phyloP scores from a whole-genome alignment of 2,797 vertebrate species.

The Darevskia nairensis region DNA sequence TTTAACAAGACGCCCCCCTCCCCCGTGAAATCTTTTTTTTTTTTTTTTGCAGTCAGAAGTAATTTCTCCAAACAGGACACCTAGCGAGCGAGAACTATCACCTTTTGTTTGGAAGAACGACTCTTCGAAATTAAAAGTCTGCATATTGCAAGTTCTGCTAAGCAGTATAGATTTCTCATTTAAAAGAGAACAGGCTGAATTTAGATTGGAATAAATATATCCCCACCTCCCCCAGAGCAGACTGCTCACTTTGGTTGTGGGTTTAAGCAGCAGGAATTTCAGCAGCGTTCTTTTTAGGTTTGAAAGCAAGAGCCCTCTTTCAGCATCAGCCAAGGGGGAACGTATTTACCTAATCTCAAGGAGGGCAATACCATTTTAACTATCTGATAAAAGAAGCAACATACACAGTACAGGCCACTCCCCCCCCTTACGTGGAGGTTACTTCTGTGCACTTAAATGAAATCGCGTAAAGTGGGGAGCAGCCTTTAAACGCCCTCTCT shows the following conservation, averaged over 20 bases:
- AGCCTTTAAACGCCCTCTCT: no score
- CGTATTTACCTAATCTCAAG: neutral
- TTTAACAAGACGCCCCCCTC: no score
- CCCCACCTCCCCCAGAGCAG: neutral
- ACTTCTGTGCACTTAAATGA: no score
- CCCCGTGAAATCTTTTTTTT: no score
- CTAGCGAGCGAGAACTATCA: neutral
- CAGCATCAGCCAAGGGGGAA: neutral
- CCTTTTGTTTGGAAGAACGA: neutral
- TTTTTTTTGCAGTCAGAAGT: neutral
- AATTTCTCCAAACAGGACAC: neutral
- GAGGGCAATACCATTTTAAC: neutral
- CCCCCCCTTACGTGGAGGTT: no score
- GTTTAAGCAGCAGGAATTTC: neutral
- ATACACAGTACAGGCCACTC: neutral
- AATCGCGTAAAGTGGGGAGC: no score
- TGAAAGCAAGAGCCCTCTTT: neutral
- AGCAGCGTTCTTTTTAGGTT: neutral
- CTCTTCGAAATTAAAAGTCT: neutral
- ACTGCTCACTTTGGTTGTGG: neutral
- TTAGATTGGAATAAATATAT: neutral
- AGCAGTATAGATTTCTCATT: neutral
- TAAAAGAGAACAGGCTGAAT: neutral
- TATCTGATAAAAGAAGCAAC: neutral
- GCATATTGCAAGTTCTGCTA: neutral